Percentiles rank a stretch among this genome's conserved stretches.
phyloP scores from a whole-genome alignment of 2,888 invertebrate species.

The Melieria omissa region DNA sequence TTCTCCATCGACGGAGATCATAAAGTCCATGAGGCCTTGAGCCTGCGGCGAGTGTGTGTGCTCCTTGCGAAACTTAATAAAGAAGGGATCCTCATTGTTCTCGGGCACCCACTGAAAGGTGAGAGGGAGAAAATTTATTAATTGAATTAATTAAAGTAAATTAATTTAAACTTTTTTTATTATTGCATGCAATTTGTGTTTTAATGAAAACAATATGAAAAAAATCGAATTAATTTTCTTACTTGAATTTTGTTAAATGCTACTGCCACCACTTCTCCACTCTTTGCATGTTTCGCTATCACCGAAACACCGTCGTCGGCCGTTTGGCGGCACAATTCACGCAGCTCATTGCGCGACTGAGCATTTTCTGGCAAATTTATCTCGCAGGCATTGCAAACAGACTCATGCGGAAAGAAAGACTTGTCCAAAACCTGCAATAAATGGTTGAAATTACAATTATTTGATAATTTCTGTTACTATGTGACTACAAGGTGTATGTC shows the following conservation, averaged over 20 bases:
- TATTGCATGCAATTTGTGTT: not conserved
- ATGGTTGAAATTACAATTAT: not conserved
- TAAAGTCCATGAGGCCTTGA: conserved; percentile 72
- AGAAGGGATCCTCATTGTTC: conserved; percentile 56
- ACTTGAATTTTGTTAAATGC: conserved; percentile 79
- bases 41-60: conserved; percentile 71
- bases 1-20: conserved; percentile 72
- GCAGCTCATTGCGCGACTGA: conserved; percentile 71
- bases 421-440: conserved; percentile 66
- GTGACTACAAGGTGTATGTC: too few species aligned
- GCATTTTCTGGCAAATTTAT: conserved; percentile 69
- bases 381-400: conserved; percentile 71
- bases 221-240: not conserved
- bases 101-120: conserved; percentile 51
- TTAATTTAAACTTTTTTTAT: not conserved
- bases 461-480: too few species aligned
- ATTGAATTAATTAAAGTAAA: too few species aligned
- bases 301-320: conserved; percentile 75
- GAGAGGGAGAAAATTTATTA: not conserved
- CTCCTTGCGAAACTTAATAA: conserved; percentile 58
- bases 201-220: too few species aligned
- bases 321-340: conserved; percentile 71
- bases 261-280: conserved; percentile 71
- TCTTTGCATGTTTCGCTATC: conserved; percentile 71
- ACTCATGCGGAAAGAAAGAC: conserved; percentile 72